phyloP scores from a whole-genome alignment of 2,113 vertebrate species.

The Balaeniceps rex region DNA sequence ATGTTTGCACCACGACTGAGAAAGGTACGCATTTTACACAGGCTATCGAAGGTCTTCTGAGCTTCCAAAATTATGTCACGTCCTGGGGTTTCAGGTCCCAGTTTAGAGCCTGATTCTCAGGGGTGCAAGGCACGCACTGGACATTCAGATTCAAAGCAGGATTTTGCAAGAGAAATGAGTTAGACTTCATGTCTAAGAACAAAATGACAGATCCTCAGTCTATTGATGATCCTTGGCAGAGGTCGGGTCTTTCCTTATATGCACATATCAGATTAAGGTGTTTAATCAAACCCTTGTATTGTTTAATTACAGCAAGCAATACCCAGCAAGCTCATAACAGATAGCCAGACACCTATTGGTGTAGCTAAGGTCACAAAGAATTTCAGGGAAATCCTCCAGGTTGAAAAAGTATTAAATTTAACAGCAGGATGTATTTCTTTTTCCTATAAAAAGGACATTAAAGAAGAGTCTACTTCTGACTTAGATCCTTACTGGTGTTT shows the following conservation, averaged over 20 bases:
- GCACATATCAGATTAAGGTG: background rate
- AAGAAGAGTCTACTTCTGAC: constrained; percentile 16
- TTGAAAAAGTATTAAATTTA: background rate
- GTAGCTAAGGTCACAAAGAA: background rate
- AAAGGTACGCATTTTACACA: background rate
- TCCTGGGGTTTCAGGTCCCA: background rate
- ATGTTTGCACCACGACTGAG: background rate
- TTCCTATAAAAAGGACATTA: background rate
- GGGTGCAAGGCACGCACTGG: background rate
- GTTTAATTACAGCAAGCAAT: background rate
- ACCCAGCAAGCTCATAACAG: background rate
- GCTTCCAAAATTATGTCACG: background rate
- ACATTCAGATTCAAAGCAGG: background rate
- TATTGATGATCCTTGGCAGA: background rate
- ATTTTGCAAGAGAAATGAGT: background rate
- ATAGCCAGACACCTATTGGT: background rate
- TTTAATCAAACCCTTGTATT: background rate
- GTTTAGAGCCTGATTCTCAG: background rate
- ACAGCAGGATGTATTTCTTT: background rate
- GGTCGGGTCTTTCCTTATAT: background rate
- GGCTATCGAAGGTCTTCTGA: background rate
- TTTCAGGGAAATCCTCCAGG: background rate
- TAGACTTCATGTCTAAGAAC: background rate
- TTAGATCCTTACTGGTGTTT: constrained; percentile 33
- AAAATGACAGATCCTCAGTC: background rate